Base-by-base conservation (phyloP, 1,140 invertebrate species). In the Drosophila dunni region DNA sequence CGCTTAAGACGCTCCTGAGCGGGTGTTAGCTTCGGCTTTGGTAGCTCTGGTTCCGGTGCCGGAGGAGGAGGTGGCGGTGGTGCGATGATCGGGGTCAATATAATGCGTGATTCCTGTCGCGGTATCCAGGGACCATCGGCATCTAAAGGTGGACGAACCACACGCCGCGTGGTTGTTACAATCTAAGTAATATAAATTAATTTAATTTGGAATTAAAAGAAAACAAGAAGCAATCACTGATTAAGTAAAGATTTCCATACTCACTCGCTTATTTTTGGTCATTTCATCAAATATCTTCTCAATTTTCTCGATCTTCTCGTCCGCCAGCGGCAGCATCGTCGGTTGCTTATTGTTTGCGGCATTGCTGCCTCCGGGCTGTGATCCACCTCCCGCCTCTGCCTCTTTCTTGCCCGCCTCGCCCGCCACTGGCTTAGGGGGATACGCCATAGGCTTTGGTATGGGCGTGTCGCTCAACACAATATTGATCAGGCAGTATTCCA, bases 401-500 rank as follows among this genome's bases (percentile, higher is more conserved):
- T 92, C 86, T 24, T 91, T 92, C 13, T 91, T 90, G 24, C 66
- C 68, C 1, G 58, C 63, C 20, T 84, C 82, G 0, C 86, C 91
- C 0, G 91, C 77, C 24, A 90, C 90, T 1, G 91, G 91, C 46
- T 92, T 92, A 15, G 92, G 86, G 9, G 91, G 90, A 86, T 92
- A 92, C 10, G 89, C 90, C 61, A 91, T 91, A 5, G 91, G 91
- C 63, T 92, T 92, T 1, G 91, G 91, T 60, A 92, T 88, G 15
- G 86, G 82, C 38, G 92, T 92, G 46, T 92, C 91, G 24, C 92
- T 91, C 7, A 98, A 93, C 0, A 98, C 96, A 50, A 98, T 97
- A 82, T 98, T 98, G 1, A 98, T 97, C 71, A 98, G 92, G 81
- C 97, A 98, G 91, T 98, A 98, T 92, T 98, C 97, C 97, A 98